Conservation (phyloP, 1,140 invertebrate species). For the Bombus soroeensis region DNA sequence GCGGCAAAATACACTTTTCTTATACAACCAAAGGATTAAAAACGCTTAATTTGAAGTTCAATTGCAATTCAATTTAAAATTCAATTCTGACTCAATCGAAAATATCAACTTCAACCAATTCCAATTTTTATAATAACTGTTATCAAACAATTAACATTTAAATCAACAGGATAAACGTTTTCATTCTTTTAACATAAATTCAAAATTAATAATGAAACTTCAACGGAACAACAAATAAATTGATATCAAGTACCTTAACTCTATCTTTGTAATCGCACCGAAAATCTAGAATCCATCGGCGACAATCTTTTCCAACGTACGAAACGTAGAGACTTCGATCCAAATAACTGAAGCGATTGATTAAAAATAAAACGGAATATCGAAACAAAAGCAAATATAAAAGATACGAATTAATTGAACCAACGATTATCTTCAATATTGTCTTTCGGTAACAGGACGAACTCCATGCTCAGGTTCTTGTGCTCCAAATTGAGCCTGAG, state of each 20-base stretch:
- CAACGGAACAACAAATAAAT: not conserved
- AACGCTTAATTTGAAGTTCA: too few relatives aligned
- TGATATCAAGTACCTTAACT: not conserved
- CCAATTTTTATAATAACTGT: too few relatives aligned
- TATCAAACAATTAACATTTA: not conserved
- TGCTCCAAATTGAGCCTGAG: not conserved
- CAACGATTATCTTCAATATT: conserved; percentile 66
- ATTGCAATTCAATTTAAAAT: too few relatives aligned
- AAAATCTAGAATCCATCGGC: not conserved
- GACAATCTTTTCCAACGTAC: not conserved
- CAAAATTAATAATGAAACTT: not conserved
- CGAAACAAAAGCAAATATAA: not conserved
- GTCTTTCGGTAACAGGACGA: conserved; percentile 76
- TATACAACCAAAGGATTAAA: too few relatives aligned
- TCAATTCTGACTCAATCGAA: not conserved
- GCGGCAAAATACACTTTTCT: not conserved
- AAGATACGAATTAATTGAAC: not conserved
- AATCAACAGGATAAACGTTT: not conserved
- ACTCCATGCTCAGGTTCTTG: conserved; percentile 46
- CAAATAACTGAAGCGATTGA: not conserved
- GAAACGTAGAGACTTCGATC: not conserved
- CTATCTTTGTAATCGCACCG: not conserved
- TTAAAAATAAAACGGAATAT: not conserved
- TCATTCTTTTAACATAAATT: not conserved
- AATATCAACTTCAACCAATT: not conserved